A percentile compares a stretch with the other conserved stretches of the same genome.
Evolutionary conservation across 37 sponge, comb jelly and placozoan genomes (phyloP).

Genomic region (Oopsacas minuta): DNA sequence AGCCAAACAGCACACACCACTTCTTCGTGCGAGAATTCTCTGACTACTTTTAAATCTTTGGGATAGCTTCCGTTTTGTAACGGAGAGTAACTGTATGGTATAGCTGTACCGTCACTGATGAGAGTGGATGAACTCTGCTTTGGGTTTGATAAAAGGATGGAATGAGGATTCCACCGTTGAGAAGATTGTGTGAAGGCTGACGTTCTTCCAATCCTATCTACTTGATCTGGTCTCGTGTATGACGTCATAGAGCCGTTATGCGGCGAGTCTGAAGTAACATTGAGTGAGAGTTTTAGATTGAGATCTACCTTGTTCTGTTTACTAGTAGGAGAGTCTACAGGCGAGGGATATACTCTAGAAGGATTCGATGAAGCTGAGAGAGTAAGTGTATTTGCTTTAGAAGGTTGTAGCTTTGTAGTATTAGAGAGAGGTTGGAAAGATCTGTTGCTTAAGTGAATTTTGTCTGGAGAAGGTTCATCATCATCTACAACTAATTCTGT

Average conservation of each 20-base stretch:
- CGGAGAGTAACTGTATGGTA: background rate
- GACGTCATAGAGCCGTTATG: constrained; percentile 16
- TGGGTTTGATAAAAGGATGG: background rate
- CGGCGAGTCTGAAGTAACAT: background rate
- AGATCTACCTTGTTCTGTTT: background rate
- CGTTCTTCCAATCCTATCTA: background rate
- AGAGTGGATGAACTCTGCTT: background rate
- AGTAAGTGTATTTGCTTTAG: background rate
- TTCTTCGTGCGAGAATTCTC: constrained; percentile 49
- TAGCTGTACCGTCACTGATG: background rate
- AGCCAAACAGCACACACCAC: constrained; percentile 90
- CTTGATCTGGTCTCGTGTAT: background rate
- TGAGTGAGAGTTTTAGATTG: background rate
- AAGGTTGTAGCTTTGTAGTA: background rate
- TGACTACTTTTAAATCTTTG: background rate
- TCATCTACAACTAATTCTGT: background rate
- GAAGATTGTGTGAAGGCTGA: background rate
- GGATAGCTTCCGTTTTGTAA: background rate
- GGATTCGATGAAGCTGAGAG: background rate
- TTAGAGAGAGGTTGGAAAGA: background rate
- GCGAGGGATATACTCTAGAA: background rate
- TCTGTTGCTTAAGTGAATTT: background rate
- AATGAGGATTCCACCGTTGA: background rate
- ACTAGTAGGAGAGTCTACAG: background rate
- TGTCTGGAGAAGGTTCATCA: background rate